phyloP scores from a whole-genome alignment of 2,797 vertebrate species.

The Gallinago solitaria region DNA sequence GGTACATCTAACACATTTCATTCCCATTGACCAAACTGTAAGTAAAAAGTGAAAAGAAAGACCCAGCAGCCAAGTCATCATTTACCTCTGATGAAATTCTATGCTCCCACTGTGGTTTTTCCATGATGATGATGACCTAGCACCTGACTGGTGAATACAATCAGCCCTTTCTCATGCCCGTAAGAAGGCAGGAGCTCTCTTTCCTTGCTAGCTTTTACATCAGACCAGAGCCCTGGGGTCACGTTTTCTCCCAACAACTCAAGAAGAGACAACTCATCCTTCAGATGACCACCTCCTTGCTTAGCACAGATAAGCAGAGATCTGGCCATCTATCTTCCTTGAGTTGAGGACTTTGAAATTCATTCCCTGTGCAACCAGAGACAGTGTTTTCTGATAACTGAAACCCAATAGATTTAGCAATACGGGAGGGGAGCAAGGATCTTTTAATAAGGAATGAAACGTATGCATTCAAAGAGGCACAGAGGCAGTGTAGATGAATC shows the following conservation, averaged over 20 bases:
- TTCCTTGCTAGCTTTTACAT: not conserved
- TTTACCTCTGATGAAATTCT: constrained; percentile 7
- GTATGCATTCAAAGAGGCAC: not conserved
- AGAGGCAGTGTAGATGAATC: not conserved
- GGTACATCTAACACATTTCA: not conserved
- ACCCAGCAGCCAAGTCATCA: not conserved
- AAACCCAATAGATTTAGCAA: not conserved
- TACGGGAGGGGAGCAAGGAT: not conserved
- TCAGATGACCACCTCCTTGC: not conserved
- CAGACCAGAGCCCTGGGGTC: not conserved
- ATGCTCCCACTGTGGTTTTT: not conserved
- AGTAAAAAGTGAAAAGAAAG: not conserved
- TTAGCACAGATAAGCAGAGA: not conserved
- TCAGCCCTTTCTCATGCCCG: not conserved
- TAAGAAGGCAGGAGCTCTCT: not conserved
- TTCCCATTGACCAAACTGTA: not conserved
- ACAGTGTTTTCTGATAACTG: not conserved
- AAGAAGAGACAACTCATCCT: not conserved
- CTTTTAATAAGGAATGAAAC: not conserved
- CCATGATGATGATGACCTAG: not conserved
- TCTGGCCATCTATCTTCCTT: not conserved
- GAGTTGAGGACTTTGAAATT: not conserved
- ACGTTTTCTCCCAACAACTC: not conserved
- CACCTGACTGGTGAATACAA: constrained; percentile 44
- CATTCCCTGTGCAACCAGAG: not conserved